Evolutionary conservation across 2,113 vertebrate species (phyloP).

Genomic region (Probosciger aterrimus): DNA sequence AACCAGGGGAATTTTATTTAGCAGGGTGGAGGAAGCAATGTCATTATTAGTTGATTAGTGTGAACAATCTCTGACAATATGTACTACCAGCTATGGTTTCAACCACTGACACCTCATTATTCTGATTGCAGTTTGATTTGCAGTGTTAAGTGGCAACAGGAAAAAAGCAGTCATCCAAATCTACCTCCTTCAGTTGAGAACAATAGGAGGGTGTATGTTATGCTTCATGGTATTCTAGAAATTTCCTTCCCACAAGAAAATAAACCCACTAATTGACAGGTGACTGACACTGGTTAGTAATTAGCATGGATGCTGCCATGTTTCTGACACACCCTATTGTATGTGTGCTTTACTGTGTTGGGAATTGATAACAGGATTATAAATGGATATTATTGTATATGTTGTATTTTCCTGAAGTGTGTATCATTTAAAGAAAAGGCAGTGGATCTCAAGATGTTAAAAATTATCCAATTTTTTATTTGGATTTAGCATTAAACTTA

Average conservation of each 20-base stretch:
- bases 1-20: constrained; percentile 73
- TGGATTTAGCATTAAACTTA: not conserved
- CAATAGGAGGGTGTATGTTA: not conserved
- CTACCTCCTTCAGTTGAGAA: constrained; percentile 27
- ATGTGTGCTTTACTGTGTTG: not conserved
- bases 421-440: not conserved
- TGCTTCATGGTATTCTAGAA: constrained; percentile 11
- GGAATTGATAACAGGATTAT: not conserved
- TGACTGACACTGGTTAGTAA: not conserved
- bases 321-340: not conserved
- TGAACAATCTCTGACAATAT: constrained; percentile 71
- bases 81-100: constrained; percentile 59
- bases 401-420: not conserved
- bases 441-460: not conserved
- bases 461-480: not conserved
- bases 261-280: not conserved
- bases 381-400: not conserved
- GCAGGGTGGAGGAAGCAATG: constrained; percentile 36
- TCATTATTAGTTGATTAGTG: constrained; percentile 77
- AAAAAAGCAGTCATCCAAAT: constrained; percentile 47
- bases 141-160: constrained; percentile 51
- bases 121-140: constrained; percentile 76
- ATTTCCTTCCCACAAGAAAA: constrained; percentile 30
- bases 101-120: constrained; percentile 74
- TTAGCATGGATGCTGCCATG: not conserved